Base-by-base conservation (phyloP, 1,140 invertebrate species). In the Chionoecetes opilio region DNA sequence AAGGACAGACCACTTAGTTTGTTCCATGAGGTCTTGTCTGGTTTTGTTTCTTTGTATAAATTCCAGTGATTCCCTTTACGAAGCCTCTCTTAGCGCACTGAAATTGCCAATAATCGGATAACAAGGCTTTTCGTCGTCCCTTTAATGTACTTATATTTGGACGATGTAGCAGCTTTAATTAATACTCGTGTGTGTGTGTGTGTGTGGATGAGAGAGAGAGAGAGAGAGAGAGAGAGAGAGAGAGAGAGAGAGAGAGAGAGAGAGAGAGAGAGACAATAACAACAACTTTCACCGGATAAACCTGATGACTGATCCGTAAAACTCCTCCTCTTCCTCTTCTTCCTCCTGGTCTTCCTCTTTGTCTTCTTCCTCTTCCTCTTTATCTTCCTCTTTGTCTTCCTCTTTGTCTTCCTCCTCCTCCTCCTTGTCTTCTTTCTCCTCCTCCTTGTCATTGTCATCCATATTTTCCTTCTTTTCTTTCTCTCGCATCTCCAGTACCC, bases 221-320 rank as follows among this genome's bases (percentile, higher is more conserved):
- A 53, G 46, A 75, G n/a, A 75, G 21, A 75, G n/a, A 75, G 63
- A 75, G 63, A 75, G 63, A 75, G 63, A 75, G 63, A 75, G 63
- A 75, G 63, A 75, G 63, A 75, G 63, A 75, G 63, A 75, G 63
- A 75, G 63, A 75, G 63, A 75, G 63, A 63, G 53, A 63, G 53
- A 75, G 63, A 75, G 26, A 11, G 63, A 75, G 63, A 11, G 21
- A 75, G 21, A 5, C 63, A 75, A n/a, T 75, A n/a, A 75, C 3
- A 75, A 21, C 21, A 75, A 26, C 63, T 75, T 75, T 75, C 63
- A n/a, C n/a, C n/a, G 11, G 26, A 75, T 75, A 75, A 75, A 6
- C 21, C n/a, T 75, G n/a, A 75, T n/a, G 21, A 26, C 21, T 75
- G 63, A 5, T 75, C n/a, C 6, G 63, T n/a, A 21, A 75, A 8